phyloP scores from a whole-genome alignment of 2,113 vertebrate genomes.

The Apistogramma diplotaenia region DNA sequence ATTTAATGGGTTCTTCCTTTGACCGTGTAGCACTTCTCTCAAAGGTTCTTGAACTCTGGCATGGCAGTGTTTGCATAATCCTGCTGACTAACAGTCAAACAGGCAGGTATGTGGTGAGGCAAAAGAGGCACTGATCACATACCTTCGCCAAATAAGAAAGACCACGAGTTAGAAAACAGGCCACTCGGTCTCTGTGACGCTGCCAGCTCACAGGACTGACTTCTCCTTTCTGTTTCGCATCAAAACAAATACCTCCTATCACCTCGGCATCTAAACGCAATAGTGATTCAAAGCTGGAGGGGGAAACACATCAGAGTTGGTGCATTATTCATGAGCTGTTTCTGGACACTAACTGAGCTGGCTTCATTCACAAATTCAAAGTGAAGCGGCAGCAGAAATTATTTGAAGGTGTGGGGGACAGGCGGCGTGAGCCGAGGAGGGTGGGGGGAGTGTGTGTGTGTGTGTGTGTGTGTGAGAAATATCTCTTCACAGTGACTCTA shows the following conservation, averaged over 20 bases:
- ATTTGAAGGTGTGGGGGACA: conserved; percentile 28
- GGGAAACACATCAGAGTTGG: conserved; percentile 20
- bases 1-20: not conserved
- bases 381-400: conserved; percentile 45
- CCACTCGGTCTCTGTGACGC: not conserved
- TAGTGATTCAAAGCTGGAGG: conserved; percentile 13
- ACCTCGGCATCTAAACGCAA: not conserved
- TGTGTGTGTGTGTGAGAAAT: conserved; percentile 18
- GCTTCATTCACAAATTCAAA: conserved; percentile 72
- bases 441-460: conserved; percentile 1
- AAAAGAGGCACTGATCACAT: not conserved
- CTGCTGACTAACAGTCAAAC: not conserved
- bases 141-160: not conserved
- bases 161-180: not conserved
- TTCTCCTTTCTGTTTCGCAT: conserved; percentile 20
- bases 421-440: conserved; percentile 1
- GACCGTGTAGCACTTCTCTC: not conserved
- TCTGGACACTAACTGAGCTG: conserved; percentile 37
- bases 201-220: not conserved
- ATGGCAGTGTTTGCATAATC: not conserved
- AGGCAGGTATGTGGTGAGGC: not conserved
- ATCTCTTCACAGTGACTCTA: conserved; percentile 6
- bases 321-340: conserved; percentile 68
- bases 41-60: not conserved
- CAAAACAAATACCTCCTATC: conserved; percentile 35